Conservation (phyloP, 2,888 invertebrate genomes). For the Apoda limacodes region DNA sequence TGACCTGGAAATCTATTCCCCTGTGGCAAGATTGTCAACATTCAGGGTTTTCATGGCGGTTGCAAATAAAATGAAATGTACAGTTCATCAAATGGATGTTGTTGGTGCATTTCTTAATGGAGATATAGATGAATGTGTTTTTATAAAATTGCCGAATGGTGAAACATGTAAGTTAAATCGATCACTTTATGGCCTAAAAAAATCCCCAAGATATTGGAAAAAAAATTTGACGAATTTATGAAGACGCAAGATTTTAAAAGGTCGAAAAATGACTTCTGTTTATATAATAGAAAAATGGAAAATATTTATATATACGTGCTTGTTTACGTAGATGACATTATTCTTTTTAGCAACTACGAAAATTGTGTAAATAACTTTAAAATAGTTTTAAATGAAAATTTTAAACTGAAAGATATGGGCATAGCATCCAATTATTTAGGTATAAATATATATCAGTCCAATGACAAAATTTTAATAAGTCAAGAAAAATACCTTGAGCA, state of each 20-base stretch:
- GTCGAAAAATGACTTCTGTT: slow-evolving; percentile 1
- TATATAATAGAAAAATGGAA: slow-evolving; percentile 3
- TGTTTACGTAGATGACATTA: slow-evolving; percentile 10
- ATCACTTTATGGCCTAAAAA: slow-evolving; percentile 2
- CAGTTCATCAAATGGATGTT: slow-evolving; percentile 17
- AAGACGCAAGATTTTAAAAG: slow-evolving; percentile 8
- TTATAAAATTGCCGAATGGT: slow-evolving; percentile 6
- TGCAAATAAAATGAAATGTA: slow-evolving; percentile 12
- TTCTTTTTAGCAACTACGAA: slow-evolving; percentile 1
- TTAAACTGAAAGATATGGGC: slow-evolving; percentile 7
- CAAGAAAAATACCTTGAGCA: slow-evolving; percentile 8
- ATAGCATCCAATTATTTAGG: slow-evolving; percentile 3
- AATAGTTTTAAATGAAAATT: not conserved
- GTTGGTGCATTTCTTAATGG: slow-evolving; percentile 18
- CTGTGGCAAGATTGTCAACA: slow-evolving; percentile 10
- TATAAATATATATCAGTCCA: slow-evolving; percentile 3
- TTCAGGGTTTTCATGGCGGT: slow-evolving; percentile 20
- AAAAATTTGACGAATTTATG: slow-evolving; percentile 14
- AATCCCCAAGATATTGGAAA: slow-evolving; percentile 10
- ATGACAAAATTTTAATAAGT: not conserved
- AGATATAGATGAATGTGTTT: slow-evolving; percentile 16
- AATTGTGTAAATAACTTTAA: not conserved
- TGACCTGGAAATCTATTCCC: slow-evolving; percentile 9
- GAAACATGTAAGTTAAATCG: slow-evolving; percentile 10
- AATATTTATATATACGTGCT: slow-evolving; percentile 1